A percentile compares a stretch with the other conserved stretches of the same genome.
Conservation (phyloP, 2,797 vertebrate species). For the Cossypha polioptera region DNA sequence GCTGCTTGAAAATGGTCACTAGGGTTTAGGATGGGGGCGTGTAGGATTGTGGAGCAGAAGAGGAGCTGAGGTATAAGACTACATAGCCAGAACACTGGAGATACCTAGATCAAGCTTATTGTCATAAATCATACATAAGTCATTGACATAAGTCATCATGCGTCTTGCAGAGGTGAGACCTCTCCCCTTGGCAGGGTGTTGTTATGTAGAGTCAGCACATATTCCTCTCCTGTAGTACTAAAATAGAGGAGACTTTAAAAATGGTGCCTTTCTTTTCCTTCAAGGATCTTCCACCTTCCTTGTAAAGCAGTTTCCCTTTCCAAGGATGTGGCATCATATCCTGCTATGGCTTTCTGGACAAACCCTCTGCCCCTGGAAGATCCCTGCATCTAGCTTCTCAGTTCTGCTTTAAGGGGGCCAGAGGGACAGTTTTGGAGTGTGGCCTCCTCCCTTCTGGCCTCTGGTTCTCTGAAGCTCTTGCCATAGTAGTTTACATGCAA, state of each 20-base stretch:
- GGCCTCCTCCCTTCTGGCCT: not conserved
- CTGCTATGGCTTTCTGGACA: not conserved
- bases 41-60: not conserved
- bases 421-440: fast-evolving
- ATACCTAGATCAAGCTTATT: not conserved
- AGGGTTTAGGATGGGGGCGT: not conserved
- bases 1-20: not conserved
- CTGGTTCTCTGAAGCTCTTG: not conserved
- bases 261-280: not conserved
- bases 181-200: not conserved
- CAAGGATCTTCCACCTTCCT: not conserved
- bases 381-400: not conserved
- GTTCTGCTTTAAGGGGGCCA: not conserved
- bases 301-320: not conserved
- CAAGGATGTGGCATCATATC: not conserved
- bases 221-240: not conserved
- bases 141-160: not conserved
- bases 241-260: not conserved
- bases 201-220: not conserved
- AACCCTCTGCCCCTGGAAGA: not conserved
- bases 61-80: not conserved
- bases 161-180: not conserved
- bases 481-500: not conserved
- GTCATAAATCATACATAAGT: not conserved
- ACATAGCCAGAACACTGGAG: not conserved